phyloP scores from a whole-genome alignment of 2,888 invertebrate genomes.

The Yponomeuta malinellus region DNA sequence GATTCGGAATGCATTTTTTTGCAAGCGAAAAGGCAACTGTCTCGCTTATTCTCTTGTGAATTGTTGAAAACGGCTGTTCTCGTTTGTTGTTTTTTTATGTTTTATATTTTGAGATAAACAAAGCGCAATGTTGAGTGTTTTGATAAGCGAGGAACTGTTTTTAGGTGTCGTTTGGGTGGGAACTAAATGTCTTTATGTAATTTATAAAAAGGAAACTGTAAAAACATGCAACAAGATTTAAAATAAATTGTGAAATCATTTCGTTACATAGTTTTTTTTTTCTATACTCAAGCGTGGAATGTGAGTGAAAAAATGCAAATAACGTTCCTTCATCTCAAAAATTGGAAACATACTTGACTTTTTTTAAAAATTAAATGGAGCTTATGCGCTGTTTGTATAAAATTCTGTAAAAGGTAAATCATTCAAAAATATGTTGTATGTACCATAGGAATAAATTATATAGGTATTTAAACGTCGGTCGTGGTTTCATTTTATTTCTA shows the following conservation, averaged over 20 bases:
- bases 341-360: neutral
- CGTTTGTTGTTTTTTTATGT: conserved; percentile 63
- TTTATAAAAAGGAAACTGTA: conserved; percentile 29
- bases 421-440: conserved; percentile 55
- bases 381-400: conserved; percentile 19
- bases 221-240: conserved; percentile 19
- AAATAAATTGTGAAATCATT: neutral
- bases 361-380: conserved; percentile 25
- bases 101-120: conserved; percentile 52
- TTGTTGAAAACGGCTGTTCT: conserved; percentile 36
- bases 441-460: conserved; percentile 75
- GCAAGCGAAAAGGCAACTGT: neutral
- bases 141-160: neutral
- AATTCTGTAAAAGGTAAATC: conserved; percentile 41
- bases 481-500: neutral
- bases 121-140: conserved; percentile 36
- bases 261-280: neutral
- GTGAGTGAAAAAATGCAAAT: conserved; percentile 21
- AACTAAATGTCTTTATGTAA: conserved; percentile 35
- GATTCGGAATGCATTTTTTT: neutral
- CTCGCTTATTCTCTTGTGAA: conserved; percentile 27
- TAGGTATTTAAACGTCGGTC: conserved; percentile 55
- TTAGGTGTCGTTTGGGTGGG: neutral
- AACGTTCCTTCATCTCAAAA: neutral
- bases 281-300: conserved; percentile 37